Percentiles rank a stretch among this genome's conserved stretches.
Evolutionary conservation across 2,888 invertebrate genomes (phyloP).

Genomic region (Tachina fera): DNA sequence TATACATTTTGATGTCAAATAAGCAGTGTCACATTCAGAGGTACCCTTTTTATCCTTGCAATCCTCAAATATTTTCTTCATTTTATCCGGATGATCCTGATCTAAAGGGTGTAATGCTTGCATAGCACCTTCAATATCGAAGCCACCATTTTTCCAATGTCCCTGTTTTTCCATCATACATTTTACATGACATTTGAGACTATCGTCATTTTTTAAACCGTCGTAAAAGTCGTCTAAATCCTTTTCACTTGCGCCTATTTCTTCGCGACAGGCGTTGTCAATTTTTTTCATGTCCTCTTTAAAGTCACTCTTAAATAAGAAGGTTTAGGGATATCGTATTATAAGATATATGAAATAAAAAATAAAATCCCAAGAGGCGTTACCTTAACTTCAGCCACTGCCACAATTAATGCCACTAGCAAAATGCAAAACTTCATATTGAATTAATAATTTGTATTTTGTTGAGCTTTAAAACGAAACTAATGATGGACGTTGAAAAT

Average conservation of each 20-base stretch:
- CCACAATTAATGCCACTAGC: neutral
- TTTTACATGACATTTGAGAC: conserved; percentile 78
- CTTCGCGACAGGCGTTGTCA: conserved; percentile 72
- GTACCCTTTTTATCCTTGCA: conserved; percentile 78
- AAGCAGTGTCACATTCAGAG: conserved; percentile 79
- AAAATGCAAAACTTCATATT: conserved; percentile 41
- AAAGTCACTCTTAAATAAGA: conserved; percentile 27
- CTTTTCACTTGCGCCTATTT: conserved; percentile 72
- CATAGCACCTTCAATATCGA: conserved; percentile 74
- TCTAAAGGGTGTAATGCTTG: conserved; percentile 72
- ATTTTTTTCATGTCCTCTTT: conserved; percentile 18
- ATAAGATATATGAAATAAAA: neutral
- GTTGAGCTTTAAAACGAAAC: conserved; percentile 24
- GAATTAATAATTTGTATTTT: neutral
- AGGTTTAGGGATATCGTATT: neutral
- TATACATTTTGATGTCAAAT: conserved; percentile 77
- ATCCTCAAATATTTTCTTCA: conserved; percentile 74
- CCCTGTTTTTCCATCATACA: conserved; percentile 80
- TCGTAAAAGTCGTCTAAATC: conserved; percentile 73
- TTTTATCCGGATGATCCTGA: conserved; percentile 73
- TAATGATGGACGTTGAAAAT: neutral
- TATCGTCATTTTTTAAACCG: conserved; percentile 68
- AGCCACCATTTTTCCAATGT: conserved; percentile 75
- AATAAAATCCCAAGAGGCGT: too few relatives aligned
- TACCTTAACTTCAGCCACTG: conserved; percentile 43